Evolutionary conservation across 2,888 invertebrate genomes (phyloP).

Genomic region (Tiliacea citrago): DNA sequence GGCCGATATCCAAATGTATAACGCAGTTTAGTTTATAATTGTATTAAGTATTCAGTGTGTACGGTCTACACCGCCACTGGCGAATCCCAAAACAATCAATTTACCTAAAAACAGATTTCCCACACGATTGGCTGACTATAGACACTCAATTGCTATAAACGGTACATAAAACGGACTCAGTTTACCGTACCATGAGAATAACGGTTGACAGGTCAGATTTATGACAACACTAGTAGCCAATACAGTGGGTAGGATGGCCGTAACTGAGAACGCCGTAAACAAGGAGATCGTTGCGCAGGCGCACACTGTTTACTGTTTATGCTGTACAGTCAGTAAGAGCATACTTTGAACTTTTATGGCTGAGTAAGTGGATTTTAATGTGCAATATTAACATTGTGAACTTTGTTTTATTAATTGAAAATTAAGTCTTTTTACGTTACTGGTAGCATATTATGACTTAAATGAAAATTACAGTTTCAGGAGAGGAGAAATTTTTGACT

Average conservation of each 20-base stretch:
- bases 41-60: background rate
- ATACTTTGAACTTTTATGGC: constrained; percentile 52
- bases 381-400: constrained; percentile 15
- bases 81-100: constrained; percentile 17
- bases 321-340: constrained; percentile 51
- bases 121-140: constrained; percentile 53
- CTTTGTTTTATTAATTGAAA: constrained; percentile 15
- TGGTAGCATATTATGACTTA: background rate
- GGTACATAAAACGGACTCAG: constrained; percentile 64
- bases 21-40: no score
- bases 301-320: constrained; percentile 64
- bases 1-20: background rate
- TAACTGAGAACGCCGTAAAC: constrained; percentile 70
- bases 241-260: constrained; percentile 74
- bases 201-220: constrained; percentile 70
- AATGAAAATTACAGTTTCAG: background rate
- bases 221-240: constrained; percentile 72
- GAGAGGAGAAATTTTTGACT: background rate
- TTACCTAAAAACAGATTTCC: constrained; percentile 25
- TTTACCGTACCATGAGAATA: constrained; percentile 63
- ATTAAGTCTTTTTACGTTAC: constrained; percentile 4
- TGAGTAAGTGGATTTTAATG: constrained; percentile 30
- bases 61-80: constrained; percentile 7
- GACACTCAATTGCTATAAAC: constrained; percentile 44
- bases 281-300: constrained; percentile 65